Evolutionary conservation across 2,888 invertebrate genomes (phyloP).

Genomic region (Patella ulyssiponensis): DNA sequence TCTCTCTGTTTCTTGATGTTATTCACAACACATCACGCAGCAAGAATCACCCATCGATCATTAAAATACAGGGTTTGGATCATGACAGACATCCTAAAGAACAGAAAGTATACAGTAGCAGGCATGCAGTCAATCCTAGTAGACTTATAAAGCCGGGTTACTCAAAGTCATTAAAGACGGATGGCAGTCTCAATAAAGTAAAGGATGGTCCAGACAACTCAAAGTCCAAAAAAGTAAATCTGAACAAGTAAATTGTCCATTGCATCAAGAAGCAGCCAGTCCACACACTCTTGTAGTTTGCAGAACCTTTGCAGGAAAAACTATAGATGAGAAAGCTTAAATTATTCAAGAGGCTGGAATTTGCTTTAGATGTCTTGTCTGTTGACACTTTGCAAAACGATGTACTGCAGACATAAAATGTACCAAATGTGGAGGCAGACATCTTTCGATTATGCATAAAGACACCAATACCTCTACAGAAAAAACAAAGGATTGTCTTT

Average conservation of each 20-base stretch:
- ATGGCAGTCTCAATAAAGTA: background rate
- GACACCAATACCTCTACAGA: background rate
- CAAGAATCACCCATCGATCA: background rate
- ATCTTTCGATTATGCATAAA: background rate
- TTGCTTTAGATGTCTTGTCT: background rate
- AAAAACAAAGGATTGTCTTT: background rate
- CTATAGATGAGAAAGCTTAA: background rate
- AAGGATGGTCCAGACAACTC: background rate
- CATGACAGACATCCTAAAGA: background rate
- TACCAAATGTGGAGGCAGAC: background rate
- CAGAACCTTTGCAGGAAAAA: background rate
- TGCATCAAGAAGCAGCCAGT: background rate
- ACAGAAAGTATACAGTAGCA: background rate
- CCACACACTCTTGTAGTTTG: background rate
- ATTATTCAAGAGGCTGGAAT: background rate
- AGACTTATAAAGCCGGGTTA: background rate
- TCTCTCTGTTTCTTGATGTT: background rate
- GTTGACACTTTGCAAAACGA: background rate
- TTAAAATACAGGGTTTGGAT: background rate
- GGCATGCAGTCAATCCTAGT: background rate
- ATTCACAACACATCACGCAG: background rate
- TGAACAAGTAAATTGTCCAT: background rate
- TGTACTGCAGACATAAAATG: constrained; percentile 1
- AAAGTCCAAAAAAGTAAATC: background rate
- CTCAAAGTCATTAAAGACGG: background rate